A percentile compares a stretch with the other conserved stretches of the same genome.
These are phyloP conservation scores for Albula glossodonta DNA, from an alignment of 2,113 vertebrate genomes.

Conservation along the genomic window DNA sequence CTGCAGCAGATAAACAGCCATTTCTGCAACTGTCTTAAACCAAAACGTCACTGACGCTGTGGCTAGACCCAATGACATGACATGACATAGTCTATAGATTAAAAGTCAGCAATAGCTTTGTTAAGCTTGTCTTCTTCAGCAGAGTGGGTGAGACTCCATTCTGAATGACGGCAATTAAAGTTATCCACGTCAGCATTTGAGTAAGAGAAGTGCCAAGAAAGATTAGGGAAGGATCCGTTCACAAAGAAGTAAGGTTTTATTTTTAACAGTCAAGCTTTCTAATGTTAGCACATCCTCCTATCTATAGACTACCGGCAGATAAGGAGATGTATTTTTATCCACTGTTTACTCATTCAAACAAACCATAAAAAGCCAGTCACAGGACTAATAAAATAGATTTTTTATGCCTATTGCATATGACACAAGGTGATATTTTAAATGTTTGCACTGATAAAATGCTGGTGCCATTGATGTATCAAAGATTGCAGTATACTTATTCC, in stretches of 20 bases:
- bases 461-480: not conserved
- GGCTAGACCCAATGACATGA: conserved; percentile 57
- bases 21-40: not conserved
- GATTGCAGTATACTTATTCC: not conserved
- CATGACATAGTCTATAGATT: conserved; percentile 39
- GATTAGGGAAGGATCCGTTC: conserved; percentile 51
- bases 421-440: not conserved
- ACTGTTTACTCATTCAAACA: not conserved
- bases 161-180: conserved; percentile 49
- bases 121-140: conserved; percentile 42
- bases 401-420: no score
- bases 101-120: conserved; percentile 53
- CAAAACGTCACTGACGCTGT: conserved; percentile 30
- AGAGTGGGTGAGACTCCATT: conserved; percentile 48
- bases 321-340: not conserved
- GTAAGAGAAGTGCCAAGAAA: conserved; percentile 46
- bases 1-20: conserved; percentile 18
- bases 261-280: conserved; percentile 21
- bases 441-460: not conserved
- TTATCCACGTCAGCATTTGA: conserved; percentile 31
- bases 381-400: not conserved
- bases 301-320: conserved; percentile 16
- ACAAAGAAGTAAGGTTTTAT: conserved; percentile 17
- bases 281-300: conserved; percentile 21
- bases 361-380: not conserved